A percentile compares a stretch with the other conserved stretches of the same genome.
These are phyloP conservation scores for Columbina picui DNA, from an alignment of 2,113 vertebrate genomes.

Conservation along the genomic window DNA sequence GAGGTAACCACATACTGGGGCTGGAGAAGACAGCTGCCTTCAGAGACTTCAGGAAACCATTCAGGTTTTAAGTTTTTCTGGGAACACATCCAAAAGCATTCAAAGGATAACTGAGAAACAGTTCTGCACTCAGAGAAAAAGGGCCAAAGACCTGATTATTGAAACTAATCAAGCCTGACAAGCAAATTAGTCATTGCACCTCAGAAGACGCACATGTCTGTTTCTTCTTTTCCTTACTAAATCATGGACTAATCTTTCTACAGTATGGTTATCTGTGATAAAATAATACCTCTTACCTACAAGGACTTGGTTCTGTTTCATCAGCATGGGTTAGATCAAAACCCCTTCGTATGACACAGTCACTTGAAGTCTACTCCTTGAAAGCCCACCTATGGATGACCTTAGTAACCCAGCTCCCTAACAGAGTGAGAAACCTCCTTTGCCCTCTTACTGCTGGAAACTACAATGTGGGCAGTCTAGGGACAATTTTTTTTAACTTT, in stretches of 20 bases:
- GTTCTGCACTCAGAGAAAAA: background rate
- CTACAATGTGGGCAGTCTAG: background rate
- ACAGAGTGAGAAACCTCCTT: background rate
- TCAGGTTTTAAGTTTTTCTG: background rate
- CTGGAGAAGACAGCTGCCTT: background rate
- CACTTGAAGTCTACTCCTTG: background rate
- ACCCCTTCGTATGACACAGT: background rate
- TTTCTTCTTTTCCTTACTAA: background rate
- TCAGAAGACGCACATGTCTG: background rate
- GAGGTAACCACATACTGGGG: background rate
- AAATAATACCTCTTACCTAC: background rate
- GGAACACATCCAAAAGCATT: background rate
- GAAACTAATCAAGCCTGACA: background rate
- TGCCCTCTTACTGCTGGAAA: background rate
- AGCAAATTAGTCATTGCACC: background rate
- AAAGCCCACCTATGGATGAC: background rate
- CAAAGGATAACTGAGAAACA: background rate
- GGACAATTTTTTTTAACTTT: background rate
- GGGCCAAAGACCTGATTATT: background rate
- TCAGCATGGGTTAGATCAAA: background rate
- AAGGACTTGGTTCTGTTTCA: background rate
- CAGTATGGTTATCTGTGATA: background rate
- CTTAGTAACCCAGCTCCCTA: background rate
- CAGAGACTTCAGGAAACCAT: background rate
- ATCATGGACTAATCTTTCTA: background rate